phyloP scores from a whole-genome alignment of 2,113 vertebrate genomes.

The Colius striatus region DNA sequence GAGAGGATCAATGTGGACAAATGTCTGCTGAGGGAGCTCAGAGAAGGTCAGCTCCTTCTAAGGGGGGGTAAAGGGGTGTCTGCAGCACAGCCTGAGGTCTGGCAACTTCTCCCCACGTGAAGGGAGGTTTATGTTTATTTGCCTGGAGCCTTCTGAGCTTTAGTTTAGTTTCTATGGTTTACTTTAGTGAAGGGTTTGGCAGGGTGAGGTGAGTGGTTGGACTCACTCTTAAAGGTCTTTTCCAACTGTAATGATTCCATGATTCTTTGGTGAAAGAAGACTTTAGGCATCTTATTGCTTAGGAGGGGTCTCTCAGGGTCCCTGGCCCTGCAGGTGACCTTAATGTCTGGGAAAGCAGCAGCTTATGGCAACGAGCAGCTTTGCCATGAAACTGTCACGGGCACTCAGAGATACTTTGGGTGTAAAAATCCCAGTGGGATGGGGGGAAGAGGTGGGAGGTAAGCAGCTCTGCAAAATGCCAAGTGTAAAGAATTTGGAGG shows the following conservation, averaged over 20 bases:
- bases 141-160: neutral
- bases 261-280: neutral
- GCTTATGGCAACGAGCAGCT: neutral
- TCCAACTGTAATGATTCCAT: no score
- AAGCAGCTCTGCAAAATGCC: neutral
- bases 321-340: neutral
- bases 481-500: neutral
- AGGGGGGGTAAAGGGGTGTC: neutral
- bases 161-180: neutral
- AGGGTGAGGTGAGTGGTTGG: no score
- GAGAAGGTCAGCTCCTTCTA: neutral
- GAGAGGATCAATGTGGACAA: neutral
- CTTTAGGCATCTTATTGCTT: neutral
- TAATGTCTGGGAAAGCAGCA: neutral
- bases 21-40: neutral
- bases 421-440: neutral
- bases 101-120: neutral
- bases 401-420: neutral
- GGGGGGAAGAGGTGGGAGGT: neutral
- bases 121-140: neutral
- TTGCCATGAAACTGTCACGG: neutral
- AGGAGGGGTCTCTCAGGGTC: no score
- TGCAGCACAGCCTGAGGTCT: neutral
- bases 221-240: no score
- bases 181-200: no score